These are phyloP conservation scores for Ostrea edulis DNA, from an alignment of 1,140 invertebrate genomes.

Conservation along the genomic window DNA sequence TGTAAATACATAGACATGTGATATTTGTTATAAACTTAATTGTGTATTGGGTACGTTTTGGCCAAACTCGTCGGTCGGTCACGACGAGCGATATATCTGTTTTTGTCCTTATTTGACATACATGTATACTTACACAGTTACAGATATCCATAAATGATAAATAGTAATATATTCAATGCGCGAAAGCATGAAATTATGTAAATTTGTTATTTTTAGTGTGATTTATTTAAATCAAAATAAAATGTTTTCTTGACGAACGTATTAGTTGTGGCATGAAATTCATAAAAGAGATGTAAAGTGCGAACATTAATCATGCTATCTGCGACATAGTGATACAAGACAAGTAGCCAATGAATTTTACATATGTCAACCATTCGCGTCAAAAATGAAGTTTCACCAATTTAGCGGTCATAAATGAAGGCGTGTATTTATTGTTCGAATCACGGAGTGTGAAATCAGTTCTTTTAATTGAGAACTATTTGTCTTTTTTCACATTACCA, in stretches of 20 bases:
- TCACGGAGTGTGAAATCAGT: neutral
- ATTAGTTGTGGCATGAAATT: constrained; percentile 35
- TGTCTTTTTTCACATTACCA: neutral
- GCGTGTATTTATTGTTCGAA: neutral
- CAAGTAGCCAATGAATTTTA: neutral
- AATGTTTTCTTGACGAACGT: neutral
- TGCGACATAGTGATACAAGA: neutral
- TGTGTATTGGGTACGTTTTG: too few species aligned
- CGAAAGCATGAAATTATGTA: constrained; percentile 21
- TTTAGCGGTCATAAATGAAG: constrained; percentile 27
- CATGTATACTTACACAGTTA: too few species aligned
- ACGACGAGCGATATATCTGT: too few species aligned
- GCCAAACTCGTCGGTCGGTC: too few species aligned
- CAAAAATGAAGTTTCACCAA: neutral
- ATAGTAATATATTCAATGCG: neutral
- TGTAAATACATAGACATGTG: too few species aligned
- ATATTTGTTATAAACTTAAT: too few species aligned
- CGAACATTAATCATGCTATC: neutral
- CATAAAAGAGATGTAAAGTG: neutral
- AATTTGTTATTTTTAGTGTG: constrained; percentile 38
- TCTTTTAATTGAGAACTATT: neutral
- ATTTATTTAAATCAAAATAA: constrained; percentile 39
- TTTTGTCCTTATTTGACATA: too few species aligned
- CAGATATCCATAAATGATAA: too few species aligned
- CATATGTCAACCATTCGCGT: neutral